Evolutionary conservation across 1,140 invertebrate genomes (phyloP).

Genomic region (Hormaphis cornu): DNA sequence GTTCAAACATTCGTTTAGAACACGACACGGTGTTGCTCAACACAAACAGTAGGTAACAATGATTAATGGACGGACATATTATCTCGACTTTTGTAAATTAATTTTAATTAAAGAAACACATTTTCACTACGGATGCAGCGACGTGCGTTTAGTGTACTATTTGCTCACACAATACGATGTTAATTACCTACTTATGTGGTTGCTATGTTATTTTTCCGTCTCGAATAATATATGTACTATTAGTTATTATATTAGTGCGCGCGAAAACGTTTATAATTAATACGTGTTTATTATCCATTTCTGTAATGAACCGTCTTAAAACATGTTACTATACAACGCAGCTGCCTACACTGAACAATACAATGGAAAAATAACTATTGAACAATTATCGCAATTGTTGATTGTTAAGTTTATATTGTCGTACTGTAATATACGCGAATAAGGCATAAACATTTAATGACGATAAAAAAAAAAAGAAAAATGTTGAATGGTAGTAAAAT

Average conservation of each 20-base stretch:
- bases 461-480: too few relatives aligned
- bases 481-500: too few relatives aligned
- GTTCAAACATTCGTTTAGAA: background rate
- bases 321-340: too few relatives aligned
- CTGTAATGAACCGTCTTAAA: background rate
- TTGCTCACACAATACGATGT: background rate
- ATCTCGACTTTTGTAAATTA: slow-evolving; percentile 1
- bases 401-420: too few relatives aligned
- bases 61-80: background rate
- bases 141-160: background rate
- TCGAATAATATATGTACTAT: background rate
- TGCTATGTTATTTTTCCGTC: too few relatives aligned
- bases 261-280: background rate
- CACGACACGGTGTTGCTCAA: too few relatives aligned
- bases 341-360: too few relatives aligned
- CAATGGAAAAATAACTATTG: too few relatives aligned
- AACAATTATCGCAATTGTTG: too few relatives aligned
- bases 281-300: background rate
- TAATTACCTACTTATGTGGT: background rate
- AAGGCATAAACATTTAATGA: too few relatives aligned
- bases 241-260: too few relatives aligned
- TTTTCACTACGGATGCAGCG: background rate
- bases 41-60: background rate
- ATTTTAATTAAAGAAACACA: slow-evolving; percentile 9
- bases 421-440: too few relatives aligned